phyloP scores from a whole-genome alignment of 2,797 vertebrate genomes.

The Cyclura pinguis region DNA sequence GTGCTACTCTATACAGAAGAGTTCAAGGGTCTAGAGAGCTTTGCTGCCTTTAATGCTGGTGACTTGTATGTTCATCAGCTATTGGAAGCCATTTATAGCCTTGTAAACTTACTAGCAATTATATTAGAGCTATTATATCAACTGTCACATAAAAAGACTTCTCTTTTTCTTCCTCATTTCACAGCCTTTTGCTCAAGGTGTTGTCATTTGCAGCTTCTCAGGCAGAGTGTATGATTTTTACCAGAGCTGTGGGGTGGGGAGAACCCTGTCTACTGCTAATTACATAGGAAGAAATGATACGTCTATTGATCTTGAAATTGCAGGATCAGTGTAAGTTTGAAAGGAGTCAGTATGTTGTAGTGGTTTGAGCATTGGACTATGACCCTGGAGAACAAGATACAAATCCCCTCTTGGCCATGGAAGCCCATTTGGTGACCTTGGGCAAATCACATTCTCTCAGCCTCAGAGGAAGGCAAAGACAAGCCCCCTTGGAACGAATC shows the following conservation, averaged over 20 bases:
- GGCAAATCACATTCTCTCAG: too few species aligned
- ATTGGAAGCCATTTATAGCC: constrained; percentile 52
- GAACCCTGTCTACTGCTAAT: constrained; percentile 24
- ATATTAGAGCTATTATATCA: constrained; percentile 54
- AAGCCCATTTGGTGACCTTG: too few species aligned
- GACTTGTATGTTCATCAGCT: constrained; percentile 49
- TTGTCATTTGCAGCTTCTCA: neutral
- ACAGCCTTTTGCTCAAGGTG: constrained; percentile 31
- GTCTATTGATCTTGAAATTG: constrained; percentile 27
- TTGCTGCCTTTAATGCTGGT: constrained; percentile 33
- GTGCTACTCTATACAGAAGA: constrained; percentile 19
- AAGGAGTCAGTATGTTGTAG: neutral
- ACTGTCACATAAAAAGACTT: constrained; percentile 53
- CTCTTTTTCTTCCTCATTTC: neutral
- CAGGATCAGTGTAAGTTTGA: neutral
- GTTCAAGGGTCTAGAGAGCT: constrained; percentile 48
- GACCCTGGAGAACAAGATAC: too few species aligned
- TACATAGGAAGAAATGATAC: neutral
- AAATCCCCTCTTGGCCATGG: too few species aligned
- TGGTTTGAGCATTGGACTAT: too few species aligned
- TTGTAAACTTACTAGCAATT: constrained; percentile 66
- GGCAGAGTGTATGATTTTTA: constrained; percentile 25
- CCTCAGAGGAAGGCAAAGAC: too few species aligned
- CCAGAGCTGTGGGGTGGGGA: neutral
- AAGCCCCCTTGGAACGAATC: neutral